These are phyloP conservation scores for Sminthurinus aureus DNA, from an alignment of 2,888 invertebrate species.

Conservation along the genomic window DNA sequence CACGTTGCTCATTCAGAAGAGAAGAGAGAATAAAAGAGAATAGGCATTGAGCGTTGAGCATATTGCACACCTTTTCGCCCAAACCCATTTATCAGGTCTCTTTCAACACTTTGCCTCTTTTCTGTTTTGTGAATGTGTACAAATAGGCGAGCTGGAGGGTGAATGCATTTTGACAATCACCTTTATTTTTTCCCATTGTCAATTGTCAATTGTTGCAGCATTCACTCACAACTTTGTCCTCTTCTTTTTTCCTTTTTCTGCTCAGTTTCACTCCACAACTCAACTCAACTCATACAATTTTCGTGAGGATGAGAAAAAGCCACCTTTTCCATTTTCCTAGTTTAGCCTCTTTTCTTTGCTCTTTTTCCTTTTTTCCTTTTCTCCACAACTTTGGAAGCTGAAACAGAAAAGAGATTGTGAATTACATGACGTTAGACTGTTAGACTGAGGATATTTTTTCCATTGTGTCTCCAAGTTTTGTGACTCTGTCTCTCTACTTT, in stretches of 20 bases:
- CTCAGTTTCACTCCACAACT: not conserved
- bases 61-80: conserved; percentile 16
- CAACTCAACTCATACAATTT: not conserved
- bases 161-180: not conserved
- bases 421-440: too few species aligned
- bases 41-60: not conserved
- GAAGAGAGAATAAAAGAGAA: not conserved
- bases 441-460: too few species aligned
- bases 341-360: not conserved
- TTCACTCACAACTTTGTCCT: not conserved
- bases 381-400: too few species aligned
- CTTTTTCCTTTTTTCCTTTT: not conserved
- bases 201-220: not conserved
- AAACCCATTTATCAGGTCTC: conserved; percentile 27
- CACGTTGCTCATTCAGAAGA: not conserved
- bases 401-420: too few species aligned
- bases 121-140: not conserved
- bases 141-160: not conserved
- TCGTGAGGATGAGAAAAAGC: not conserved
- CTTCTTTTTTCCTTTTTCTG: too few species aligned
- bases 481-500: too few species aligned
- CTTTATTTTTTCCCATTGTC: not conserved
- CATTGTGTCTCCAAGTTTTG: too few species aligned
- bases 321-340: not conserved
- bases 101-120: conserved; percentile 9